phyloP scores from a whole-genome alignment of 1,140 invertebrate species.

The Atta colombica region DNA sequence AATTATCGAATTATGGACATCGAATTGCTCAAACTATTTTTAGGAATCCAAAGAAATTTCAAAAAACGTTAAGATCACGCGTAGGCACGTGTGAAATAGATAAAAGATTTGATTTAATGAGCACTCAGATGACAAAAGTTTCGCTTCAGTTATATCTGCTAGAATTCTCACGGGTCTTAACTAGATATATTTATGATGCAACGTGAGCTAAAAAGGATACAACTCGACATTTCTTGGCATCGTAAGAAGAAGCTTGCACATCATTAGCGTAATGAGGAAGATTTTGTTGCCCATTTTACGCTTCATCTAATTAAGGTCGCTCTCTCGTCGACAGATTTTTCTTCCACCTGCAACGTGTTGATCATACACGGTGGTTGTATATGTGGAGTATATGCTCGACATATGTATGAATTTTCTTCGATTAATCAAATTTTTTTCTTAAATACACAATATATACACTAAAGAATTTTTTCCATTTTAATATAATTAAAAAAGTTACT shows the following conservation, averaged over 20 bases:
- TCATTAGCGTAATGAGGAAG: conserved; percentile 63
- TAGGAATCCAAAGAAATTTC: background rate
- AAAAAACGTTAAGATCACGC: background rate
- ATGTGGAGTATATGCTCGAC: background rate
- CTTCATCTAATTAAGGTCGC: conserved; percentile 22
- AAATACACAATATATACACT: background rate
- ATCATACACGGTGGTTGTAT: background rate
- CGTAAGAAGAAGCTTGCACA: conserved; percentile 41
- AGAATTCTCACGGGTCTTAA: conserved; percentile 30
- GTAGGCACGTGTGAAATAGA: background rate
- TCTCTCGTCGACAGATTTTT: conserved; percentile 10
- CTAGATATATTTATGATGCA: conserved; percentile 60
- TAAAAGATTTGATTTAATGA: conserved; percentile 20
- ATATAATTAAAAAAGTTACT: background rate
- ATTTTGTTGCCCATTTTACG: conserved; percentile 32
- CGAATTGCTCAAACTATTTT: background rate
- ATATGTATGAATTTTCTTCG: background rate
- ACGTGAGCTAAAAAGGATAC: conserved; percentile 17
- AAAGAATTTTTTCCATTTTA: background rate
- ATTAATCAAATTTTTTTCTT: conserved; percentile 11
- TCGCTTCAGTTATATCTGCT: background rate
- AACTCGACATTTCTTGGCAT: conserved; percentile 12
- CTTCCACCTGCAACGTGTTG: conserved; percentile 29
- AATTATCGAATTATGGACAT: background rate
- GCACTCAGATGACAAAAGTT: conserved; percentile 3